These are phyloP conservation scores for Spialia ferax DNA, from an alignment of 2,888 invertebrate species.

Conservation along the genomic window DNA sequence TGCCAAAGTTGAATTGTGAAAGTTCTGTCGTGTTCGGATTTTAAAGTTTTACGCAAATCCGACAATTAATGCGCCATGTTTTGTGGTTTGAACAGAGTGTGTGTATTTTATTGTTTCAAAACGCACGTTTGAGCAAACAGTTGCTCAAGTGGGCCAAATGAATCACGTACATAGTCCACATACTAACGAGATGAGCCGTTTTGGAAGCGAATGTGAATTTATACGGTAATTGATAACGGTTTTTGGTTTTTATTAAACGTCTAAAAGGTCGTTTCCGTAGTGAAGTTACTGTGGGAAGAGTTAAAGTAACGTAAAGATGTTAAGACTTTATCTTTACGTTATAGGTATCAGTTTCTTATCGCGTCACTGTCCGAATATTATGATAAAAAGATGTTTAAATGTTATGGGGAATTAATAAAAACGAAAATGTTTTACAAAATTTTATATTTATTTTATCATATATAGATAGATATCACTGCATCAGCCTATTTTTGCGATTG, in stretches of 20 bases:
- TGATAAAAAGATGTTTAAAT: neutral
- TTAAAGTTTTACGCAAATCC: slow-evolving; percentile 78
- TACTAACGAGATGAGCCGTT: slow-evolving; percentile 34
- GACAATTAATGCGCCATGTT: slow-evolving; percentile 66
- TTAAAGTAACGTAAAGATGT: neutral
- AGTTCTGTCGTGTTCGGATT: slow-evolving; percentile 76
- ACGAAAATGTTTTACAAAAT: too few relatives aligned
- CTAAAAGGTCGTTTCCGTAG: slow-evolving; percentile 5
- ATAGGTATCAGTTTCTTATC: neutral
- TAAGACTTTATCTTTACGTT: too few relatives aligned
- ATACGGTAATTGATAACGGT: slow-evolving; percentile 17
- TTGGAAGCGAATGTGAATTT: slow-evolving; percentile 11
- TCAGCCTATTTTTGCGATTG: too few relatives aligned
- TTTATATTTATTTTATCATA: too few relatives aligned
- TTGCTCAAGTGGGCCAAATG: slow-evolving; percentile 27
- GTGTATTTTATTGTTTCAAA: slow-evolving; percentile 25
- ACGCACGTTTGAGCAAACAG: slow-evolving; percentile 22
- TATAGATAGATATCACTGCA: too few relatives aligned
- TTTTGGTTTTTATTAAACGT: slow-evolving; percentile 12
- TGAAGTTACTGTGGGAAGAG: neutral
- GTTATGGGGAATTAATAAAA: too few relatives aligned
- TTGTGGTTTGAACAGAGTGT: slow-evolving; percentile 16
- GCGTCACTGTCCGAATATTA: neutral
- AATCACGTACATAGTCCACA: slow-evolving; percentile 20
- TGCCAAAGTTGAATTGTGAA: slow-evolving; percentile 82